Evolutionary conservation across 2,888 invertebrate genomes (phyloP).

Genomic region (Napeogenes inachia): DNA sequence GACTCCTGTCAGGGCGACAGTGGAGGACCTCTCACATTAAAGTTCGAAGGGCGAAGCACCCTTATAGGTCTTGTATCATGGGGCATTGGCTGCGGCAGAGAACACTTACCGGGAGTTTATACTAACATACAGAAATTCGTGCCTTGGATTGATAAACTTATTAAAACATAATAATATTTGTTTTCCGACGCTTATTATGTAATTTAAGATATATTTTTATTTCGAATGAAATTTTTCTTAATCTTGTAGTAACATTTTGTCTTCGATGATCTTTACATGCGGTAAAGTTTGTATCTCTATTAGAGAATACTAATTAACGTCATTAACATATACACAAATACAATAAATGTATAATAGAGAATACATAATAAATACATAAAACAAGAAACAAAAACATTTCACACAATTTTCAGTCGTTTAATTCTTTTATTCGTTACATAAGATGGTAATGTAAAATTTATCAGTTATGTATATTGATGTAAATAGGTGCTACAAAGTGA

Average conservation of each 20-base stretch:
- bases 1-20: slow-evolving; percentile 88
- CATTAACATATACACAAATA: too few relatives aligned
- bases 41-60: slow-evolving; percentile 90
- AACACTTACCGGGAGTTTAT: slow-evolving; percentile 93
- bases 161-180: slow-evolving; percentile 54
- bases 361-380: too few relatives aligned
- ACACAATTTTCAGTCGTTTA: too few relatives aligned
- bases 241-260: background rate
- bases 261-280: background rate
- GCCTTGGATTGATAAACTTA: slow-evolving; percentile 92
- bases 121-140: slow-evolving; percentile 95
- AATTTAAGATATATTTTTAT: background rate
- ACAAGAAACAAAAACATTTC: too few relatives aligned
- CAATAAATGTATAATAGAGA: too few relatives aligned
- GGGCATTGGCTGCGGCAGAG: slow-evolving; percentile 94
- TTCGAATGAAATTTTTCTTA: background rate
- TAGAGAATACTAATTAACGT: too few relatives aligned
- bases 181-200: background rate
- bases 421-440: background rate
- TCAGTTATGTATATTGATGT: slow-evolving; percentile 10
- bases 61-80: slow-evolving; percentile 93
- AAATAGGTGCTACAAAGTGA: slow-evolving; percentile 21
- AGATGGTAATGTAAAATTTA: slow-evolving; percentile 19
- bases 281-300: background rate
- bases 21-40: slow-evolving; percentile 92